These are phyloP conservation scores for Andrena cerasifolii DNA, from an alignment of 1,140 invertebrate species.

Conservation along the genomic window DNA sequence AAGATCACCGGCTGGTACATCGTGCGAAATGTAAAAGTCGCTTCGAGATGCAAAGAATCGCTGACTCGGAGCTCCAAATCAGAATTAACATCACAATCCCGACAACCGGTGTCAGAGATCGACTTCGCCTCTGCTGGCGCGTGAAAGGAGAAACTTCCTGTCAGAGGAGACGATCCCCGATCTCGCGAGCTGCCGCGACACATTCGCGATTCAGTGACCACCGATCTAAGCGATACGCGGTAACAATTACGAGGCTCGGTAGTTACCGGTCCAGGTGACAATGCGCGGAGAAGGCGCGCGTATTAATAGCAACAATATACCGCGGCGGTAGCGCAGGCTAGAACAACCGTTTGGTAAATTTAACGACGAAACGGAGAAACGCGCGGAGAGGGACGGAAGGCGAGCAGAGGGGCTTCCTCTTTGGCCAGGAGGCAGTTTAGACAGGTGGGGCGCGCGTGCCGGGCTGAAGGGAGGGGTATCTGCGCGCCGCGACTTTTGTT, in stretches of 20 bases:
- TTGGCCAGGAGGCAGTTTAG: neutral
- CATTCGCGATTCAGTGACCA: slow-evolving; percentile 13
- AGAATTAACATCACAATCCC: too few relatives aligned
- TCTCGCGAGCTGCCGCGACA: too few relatives aligned
- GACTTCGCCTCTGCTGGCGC: too few relatives aligned
- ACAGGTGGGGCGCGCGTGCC: neutral
- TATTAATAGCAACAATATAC: slow-evolving; percentile 20
- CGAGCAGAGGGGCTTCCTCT: neutral
- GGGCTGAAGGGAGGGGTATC: neutral
- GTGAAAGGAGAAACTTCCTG: too few relatives aligned
- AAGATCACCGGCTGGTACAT: too few relatives aligned
- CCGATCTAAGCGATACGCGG: neutral
- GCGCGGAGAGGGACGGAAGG: neutral
- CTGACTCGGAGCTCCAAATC: too few relatives aligned
- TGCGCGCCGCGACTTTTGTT: slow-evolving; percentile 4
- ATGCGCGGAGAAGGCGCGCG: neutral
- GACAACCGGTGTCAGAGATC: too few relatives aligned
- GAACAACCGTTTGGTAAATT: slow-evolving; percentile 12
- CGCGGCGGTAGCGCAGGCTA: neutral
- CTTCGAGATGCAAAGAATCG: too few relatives aligned
- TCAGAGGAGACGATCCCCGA: too few relatives aligned
- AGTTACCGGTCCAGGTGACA: slow-evolving; percentile 8
- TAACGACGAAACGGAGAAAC: neutral
- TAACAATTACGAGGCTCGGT: neutral
- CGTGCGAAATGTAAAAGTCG: too few relatives aligned